Evolutionary conservation across 2,888 invertebrate species (phyloP), one percentile per base, ranked within the genome.

Genomic region (Clunio marinus): DNA sequence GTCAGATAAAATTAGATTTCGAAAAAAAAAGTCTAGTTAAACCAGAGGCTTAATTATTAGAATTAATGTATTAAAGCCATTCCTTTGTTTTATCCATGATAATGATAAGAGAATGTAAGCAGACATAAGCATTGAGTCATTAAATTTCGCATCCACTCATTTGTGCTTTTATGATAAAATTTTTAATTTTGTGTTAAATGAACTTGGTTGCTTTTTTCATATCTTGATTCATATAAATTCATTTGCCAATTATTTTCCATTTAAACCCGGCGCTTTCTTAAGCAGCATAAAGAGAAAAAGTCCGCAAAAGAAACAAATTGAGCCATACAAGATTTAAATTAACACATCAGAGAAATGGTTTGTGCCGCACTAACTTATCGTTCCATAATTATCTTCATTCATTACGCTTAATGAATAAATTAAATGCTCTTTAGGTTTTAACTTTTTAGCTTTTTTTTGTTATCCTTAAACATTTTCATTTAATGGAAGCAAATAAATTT

Each of bases 371-470:
- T 28, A 60, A 41, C 17, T 66, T 55, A 66, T 66, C 66, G 51
- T 8, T 10, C 32, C 15, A 55, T 66, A 66, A 66, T 66, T 32
- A 66, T 66, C 55, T 66, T 35, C 32, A 66, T 66, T 66, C 66
- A 66, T 66, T 66, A 55, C 46, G 55, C 51, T 66, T 66, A 66
- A 66, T 66, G 66, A 66, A 66, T 66, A 66, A 66, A 66, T 55
- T 66, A 66, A 66, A 46, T 25, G 32, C 27, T 27, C 7, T 46
- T 51, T 20, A 22, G 8, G 8, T 10, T 7, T 32, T 32, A 7
- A 10, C 32, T 4, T 32, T 4, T 4, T 32, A 7, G 32, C 57
- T 27, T 22, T 17, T 51, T 51, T 51, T 57, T n/a, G 41, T 10
- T 41, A 15, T 8, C 20, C 17, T 17, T 3, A 51, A n/a, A 37